Evolutionary conservation across 2,797 vertebrate genomes (phyloP), one percentile per base, ranked within the genome.

Genomic region (Chaetophractus vellerosus): DNA sequence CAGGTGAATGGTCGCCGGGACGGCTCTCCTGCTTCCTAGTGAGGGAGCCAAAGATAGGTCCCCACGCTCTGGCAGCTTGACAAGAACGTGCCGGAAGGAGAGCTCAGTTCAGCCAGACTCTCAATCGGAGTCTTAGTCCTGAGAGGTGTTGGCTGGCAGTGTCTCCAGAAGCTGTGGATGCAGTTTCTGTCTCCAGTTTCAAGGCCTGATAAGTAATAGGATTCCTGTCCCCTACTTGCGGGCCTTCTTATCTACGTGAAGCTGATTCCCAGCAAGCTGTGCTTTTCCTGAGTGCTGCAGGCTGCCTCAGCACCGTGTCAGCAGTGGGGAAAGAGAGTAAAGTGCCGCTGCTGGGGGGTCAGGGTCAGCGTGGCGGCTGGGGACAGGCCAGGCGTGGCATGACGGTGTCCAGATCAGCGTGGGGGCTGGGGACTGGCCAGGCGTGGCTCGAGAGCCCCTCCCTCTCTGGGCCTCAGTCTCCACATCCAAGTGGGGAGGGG

Each of bases 291-390:
- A 45, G 59, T 0, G 14, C 28, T 31, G 31, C 19, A 0, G 3
- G 31, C 3, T 8, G 74, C n/a, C 16, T 18, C 64, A 26, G 61
- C 36, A 4, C 72, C 33, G n/a, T 1, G 1, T 74, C 33, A 4
- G 16, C 64, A 63, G 23, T 61, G 31, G 31, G 28, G 19, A 48
- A 33, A 15, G 31, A 0, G 24, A 24, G 33, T 1, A 26, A 33
- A 15, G 38, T 6, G 6, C 3, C 9, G 9, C 0, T 3, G 11
- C 7, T 4, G 1, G 23, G 11, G 9, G 33, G 12, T 31, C 18
- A 48, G 63, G 50, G 5, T 31, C 69, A 26, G 23, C 1, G 28
- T 0, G 11, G 41, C 12, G 5, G 1, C 64, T 21, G 21, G 33
- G 84, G 2, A 5, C 26, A 1, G 4, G 2, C 8, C 24, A 33